phyloP scores from a whole-genome alignment of 1,140 invertebrate species.

The Megathymus violae region DNA sequence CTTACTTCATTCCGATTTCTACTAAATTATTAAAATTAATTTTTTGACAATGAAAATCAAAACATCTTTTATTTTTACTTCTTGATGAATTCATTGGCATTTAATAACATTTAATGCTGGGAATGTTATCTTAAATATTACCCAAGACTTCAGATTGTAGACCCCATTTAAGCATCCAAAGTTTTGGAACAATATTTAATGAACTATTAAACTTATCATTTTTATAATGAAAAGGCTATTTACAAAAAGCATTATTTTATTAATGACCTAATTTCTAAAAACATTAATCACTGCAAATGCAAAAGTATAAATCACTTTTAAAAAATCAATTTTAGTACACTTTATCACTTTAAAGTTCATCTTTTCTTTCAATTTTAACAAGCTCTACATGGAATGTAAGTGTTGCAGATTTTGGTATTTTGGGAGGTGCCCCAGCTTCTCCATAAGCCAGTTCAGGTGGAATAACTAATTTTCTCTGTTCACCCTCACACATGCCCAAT shows the following conservation, averaged over 20 bases:
- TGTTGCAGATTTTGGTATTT: conserved; percentile 91
- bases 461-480: conserved; percentile 93
- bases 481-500: conserved; percentile 93
- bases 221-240: not conserved
- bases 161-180: too few species aligned
- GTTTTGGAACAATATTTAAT: too few species aligned
- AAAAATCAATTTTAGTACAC: conserved; percentile 16
- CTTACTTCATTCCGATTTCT: too few species aligned
- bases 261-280: not conserved
- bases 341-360: conserved; percentile 74
- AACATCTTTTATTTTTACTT: too few species aligned
- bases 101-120: too few species aligned
- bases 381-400: conserved; percentile 94
- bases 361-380: conserved; percentile 88
- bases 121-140: too few species aligned
- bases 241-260: not conserved
- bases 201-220: too few species aligned
- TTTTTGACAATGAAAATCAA: too few species aligned
- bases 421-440: conserved; percentile 89
- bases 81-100: too few species aligned
- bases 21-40: too few species aligned
- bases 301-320: not conserved
- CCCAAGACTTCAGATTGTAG: too few species aligned
- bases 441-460: conserved; percentile 94
- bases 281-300: not conserved